Conservation (phyloP, 2,888 invertebrate genomes). For the Hirudinaria manillensis region DNA sequence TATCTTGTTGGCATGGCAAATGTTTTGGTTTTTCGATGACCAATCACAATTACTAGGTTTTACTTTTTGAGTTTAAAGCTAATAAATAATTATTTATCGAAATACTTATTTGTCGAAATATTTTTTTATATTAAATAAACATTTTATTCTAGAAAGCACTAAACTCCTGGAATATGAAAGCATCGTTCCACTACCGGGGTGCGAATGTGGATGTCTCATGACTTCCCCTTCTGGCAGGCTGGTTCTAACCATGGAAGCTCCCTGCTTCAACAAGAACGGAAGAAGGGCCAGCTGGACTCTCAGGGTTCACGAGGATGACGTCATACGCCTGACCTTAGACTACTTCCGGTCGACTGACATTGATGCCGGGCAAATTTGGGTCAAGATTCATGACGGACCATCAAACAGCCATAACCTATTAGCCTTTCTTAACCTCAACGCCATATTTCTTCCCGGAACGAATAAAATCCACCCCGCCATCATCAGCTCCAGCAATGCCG, state of each 20-base stretch:
- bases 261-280: constrained; percentile 15
- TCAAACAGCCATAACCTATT: constrained; percentile 39
- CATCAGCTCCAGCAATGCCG: constrained; percentile 43
- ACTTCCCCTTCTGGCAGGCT: constrained; percentile 41
- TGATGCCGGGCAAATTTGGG: constrained; percentile 44
- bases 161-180: constrained; percentile 3
- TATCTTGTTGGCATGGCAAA: too few relatives aligned
- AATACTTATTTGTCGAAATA: too few relatives aligned
- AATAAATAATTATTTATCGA: too few relatives aligned
- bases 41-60: too few relatives aligned
- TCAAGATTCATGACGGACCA: constrained; percentile 47
- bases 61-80: too few relatives aligned
- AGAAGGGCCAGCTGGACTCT: constrained; percentile 45
- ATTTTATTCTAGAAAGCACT: too few relatives aligned
- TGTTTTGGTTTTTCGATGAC: too few relatives aligned
- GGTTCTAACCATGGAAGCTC: constrained; percentile 45
- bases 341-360: constrained; percentile 43
- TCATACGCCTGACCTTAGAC: constrained; percentile 44
- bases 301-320: constrained; percentile 38
- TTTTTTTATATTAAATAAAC: too few relatives aligned
- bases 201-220: constrained; percentile 34
- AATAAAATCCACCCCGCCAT: constrained; percentile 36
- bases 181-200: constrained; percentile 26
- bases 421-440: constrained; percentile 37
- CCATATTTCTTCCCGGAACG: constrained; percentile 20